phyloP scores from a whole-genome alignment of 2,888 invertebrate genomes.

The Psococerastis gibbosa region DNA sequence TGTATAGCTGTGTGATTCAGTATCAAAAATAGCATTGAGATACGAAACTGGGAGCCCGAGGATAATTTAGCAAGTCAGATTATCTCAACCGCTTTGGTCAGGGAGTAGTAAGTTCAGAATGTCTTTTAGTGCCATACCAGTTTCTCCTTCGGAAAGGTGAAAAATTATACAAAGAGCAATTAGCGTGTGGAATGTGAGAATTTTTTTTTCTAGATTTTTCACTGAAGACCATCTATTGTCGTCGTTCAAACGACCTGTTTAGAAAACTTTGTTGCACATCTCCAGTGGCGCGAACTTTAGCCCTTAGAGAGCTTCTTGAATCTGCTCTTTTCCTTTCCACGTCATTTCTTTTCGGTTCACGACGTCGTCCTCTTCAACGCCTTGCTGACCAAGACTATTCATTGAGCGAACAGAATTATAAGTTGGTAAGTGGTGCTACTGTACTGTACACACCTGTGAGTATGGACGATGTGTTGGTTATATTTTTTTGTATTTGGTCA shows the following conservation, averaged over 20 bases:
- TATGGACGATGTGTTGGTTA: too few relatives aligned
- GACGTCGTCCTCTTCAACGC: conserved; percentile 19
- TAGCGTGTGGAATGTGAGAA: too few relatives aligned
- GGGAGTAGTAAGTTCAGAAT: too few relatives aligned
- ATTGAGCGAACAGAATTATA: conserved; percentile 54
- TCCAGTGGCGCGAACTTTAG: conserved; percentile 49
- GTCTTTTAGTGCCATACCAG: too few relatives aligned
- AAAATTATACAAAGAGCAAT: neutral
- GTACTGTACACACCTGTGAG: too few relatives aligned
- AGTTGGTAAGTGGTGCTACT: conserved; percentile 49
- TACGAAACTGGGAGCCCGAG: too few relatives aligned
- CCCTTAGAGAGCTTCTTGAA: conserved; percentile 51
- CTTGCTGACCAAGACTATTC: conserved; percentile 29
- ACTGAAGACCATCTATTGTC: conserved; percentile 40
- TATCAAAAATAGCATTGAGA: too few relatives aligned
- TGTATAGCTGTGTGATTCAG: too few relatives aligned
- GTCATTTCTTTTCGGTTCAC: conserved; percentile 18
- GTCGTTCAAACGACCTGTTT: conserved; percentile 41
- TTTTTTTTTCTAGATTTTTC: conserved; percentile 33
- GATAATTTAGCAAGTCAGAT: too few relatives aligned
- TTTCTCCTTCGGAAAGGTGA: too few relatives aligned
- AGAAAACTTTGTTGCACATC: conserved; percentile 43
- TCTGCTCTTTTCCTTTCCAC: conserved; percentile 39
- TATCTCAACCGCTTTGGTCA: too few relatives aligned
- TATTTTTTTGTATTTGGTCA: too few relatives aligned